Conservation (phyloP, 2,113 vertebrate species). For the Psilopsiagon aurifrons region DNA sequence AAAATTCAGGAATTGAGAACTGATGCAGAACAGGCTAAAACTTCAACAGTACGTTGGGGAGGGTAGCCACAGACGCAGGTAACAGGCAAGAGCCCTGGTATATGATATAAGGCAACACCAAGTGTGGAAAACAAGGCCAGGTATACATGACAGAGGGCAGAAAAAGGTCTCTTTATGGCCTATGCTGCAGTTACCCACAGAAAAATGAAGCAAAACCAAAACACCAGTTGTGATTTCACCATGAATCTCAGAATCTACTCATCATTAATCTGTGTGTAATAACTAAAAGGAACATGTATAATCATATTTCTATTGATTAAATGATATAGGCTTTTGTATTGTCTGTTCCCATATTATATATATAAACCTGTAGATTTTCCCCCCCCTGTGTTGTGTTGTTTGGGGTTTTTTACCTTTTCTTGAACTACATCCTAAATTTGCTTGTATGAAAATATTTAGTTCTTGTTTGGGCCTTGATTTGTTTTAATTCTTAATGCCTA, state of each 20-base stretch:
- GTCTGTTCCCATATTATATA: background rate
- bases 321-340: background rate
- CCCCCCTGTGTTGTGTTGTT: fast-evolving
- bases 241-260: background rate
- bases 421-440: background rate
- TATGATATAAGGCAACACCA: background rate
- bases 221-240: background rate
- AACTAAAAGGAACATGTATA: background rate
- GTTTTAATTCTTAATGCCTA: background rate
- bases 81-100: background rate
- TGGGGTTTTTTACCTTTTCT: background rate
- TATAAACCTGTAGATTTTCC: background rate
- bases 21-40: background rate
- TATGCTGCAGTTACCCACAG: background rate
- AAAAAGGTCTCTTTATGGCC: background rate
- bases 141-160: background rate
- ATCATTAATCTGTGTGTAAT: background rate
- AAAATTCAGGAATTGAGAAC: background rate
- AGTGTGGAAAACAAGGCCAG: background rate
- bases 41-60: background rate
- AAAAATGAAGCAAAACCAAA: background rate
- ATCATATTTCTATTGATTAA: background rate
- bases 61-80: background rate
- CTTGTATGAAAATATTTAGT: background rate
- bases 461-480: background rate